A percentile compares a stretch with the other conserved stretches of the same genome.
These are phyloP conservation scores for Dilophus febrilis DNA, from an alignment of 2,888 invertebrate species.

Conservation along the genomic window DNA sequence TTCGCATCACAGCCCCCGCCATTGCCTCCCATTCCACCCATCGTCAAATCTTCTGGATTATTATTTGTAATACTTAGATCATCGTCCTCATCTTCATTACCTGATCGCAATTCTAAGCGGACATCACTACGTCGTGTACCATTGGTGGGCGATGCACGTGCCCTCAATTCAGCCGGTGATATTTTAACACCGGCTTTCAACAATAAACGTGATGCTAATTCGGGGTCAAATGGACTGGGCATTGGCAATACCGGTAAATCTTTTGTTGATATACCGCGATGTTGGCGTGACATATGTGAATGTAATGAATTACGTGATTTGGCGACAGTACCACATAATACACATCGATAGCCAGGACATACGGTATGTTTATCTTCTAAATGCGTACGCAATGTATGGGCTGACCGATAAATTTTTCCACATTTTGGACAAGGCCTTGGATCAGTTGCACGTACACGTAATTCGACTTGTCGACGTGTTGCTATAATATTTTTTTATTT, in stretches of 20 bases:
- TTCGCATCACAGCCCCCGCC: constrained; percentile 16
- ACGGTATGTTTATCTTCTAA: constrained; percentile 86
- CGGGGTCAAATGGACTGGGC: constrained; percentile 84
- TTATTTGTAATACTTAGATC: too few relatives aligned
- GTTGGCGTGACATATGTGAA: constrained; percentile 87
- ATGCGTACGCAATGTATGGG: constrained; percentile 79
- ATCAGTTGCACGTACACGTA: constrained; percentile 80
- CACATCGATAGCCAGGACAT: constrained; percentile 82
- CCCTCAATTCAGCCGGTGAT: constrained; percentile 64
- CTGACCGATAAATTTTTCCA: constrained; percentile 81
- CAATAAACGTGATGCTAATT: constrained; percentile 66
- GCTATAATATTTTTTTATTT: constrained; percentile 28
- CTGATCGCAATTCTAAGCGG: constrained; percentile 66
- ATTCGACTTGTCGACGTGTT: constrained; percentile 64
- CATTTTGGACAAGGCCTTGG: constrained; percentile 85
- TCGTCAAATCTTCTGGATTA: constrained; percentile 71
- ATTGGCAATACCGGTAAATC: constrained; percentile 82
- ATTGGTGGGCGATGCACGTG: constrained; percentile 65
- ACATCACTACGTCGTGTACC: constrained; percentile 62
- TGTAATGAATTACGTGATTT: constrained; percentile 83
- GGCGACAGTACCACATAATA: constrained; percentile 81
- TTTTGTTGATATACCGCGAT: constrained; percentile 83
- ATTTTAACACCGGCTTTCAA: constrained; percentile 82
- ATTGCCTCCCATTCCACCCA: constrained; percentile 26
- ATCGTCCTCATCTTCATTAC: constrained; percentile 39